Evolutionary conservation across 1,140 invertebrate species (phyloP).

Genomic region (Tetramorium parvispinum): DNA sequence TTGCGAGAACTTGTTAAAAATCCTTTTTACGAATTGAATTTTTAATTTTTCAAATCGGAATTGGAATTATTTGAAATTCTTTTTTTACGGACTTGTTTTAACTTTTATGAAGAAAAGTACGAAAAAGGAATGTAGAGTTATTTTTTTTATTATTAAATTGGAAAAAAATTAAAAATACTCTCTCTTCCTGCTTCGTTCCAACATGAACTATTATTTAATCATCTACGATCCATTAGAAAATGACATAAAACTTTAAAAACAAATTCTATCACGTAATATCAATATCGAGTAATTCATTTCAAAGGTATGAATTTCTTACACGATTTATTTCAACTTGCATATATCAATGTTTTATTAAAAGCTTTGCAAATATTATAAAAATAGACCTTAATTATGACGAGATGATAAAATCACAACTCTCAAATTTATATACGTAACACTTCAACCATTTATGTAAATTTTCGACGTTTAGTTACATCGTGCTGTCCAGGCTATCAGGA

Average conservation of each 20-base stretch:
- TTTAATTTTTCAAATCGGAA: neutral
- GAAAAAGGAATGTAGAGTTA: neutral
- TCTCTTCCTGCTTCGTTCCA: neutral
- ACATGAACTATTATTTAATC: neutral
- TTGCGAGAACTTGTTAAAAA: neutral
- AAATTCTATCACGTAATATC: neutral
- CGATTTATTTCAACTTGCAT: neutral
- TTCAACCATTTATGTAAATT: neutral
- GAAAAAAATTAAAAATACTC: neutral
- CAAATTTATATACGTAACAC: neutral
- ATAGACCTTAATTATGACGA: neutral
- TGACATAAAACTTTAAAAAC: neutral
- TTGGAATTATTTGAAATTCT: neutral
- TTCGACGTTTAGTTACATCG: constrained; percentile 16
- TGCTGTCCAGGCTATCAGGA: neutral
- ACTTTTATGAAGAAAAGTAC: neutral
- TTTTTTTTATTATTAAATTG: neutral
- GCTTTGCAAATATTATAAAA: neutral
- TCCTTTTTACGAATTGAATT: neutral
- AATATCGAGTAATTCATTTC: neutral
- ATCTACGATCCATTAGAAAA: neutral
- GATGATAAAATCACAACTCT: neutral
- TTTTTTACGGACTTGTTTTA: neutral
- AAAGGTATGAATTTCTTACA: neutral
- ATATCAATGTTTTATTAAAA: neutral